A percentile compares a stretch with the other conserved stretches of the same genome.
These are phyloP conservation scores for Thryonomys swinderianus DNA, from an alignment of 2,113 vertebrate species.

Conservation along the genomic window DNA sequence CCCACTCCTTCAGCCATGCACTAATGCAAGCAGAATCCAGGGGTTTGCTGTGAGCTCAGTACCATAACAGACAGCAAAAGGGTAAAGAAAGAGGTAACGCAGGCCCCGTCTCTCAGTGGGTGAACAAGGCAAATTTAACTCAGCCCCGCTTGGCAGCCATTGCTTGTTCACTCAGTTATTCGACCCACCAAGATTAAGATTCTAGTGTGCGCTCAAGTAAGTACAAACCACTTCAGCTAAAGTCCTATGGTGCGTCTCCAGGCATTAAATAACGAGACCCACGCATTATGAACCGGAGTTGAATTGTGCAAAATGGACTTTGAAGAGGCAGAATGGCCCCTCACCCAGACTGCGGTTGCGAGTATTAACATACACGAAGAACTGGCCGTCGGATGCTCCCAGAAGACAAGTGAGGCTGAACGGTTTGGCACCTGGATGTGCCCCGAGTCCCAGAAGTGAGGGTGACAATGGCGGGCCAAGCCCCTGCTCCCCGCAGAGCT, in stretches of 20 bases:
- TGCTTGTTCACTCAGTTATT: not conserved
- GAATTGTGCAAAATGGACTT: not conserved
- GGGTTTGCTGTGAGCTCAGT: not conserved
- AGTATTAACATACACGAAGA: not conserved
- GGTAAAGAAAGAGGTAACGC: not conserved
- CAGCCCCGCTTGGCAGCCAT: not conserved
- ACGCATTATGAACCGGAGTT: not conserved
- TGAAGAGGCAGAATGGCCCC: not conserved
- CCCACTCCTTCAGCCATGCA: not conserved
- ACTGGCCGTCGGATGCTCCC: not conserved
- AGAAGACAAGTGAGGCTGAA: not conserved
- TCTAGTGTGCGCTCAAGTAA: not conserved
- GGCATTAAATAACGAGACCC: not conserved
- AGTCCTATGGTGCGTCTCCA: not conserved
- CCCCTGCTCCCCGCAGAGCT: not conserved
- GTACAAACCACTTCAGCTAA: not conserved
- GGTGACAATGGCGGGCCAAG: not conserved
- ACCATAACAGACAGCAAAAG: not conserved
- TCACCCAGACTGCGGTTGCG: not conserved
- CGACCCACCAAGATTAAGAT: not conserved
- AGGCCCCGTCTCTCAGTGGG: not conserved
- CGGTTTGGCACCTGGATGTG: not conserved
- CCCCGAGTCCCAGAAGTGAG: not conserved
- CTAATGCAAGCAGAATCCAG: not conserved
- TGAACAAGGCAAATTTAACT: constrained; percentile 10